phyloP scores from a whole-genome alignment of 2,113 vertebrate species.

The Nannospalax galili region DNA sequence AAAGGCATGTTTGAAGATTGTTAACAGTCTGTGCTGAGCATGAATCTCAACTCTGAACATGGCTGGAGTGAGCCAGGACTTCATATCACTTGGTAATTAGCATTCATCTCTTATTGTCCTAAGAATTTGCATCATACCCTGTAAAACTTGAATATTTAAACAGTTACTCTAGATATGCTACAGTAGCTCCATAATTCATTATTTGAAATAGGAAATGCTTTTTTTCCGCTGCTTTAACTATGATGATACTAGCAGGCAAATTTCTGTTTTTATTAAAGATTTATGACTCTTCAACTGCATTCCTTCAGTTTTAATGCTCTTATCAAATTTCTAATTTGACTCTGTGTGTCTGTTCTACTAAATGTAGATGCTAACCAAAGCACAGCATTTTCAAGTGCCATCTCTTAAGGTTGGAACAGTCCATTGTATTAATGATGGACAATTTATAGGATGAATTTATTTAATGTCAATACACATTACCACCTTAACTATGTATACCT shows the following conservation, averaged over 20 bases:
- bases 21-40: not conserved
- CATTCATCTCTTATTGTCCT: not conserved
- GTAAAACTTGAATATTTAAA: not conserved
- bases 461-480: not conserved
- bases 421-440: not conserved
- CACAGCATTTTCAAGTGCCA: not conserved
- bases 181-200: not conserved
- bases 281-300: not conserved
- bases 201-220: not conserved
- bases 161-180: not conserved
- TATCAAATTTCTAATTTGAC: conserved; percentile 42
- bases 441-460: not conserved
- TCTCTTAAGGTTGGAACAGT: not conserved
- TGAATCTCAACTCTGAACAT: not conserved
- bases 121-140: not conserved
- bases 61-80: not conserved
- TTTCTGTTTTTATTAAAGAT: conserved; percentile 3
- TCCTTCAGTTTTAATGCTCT: not conserved
- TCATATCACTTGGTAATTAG: not conserved
- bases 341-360: not conserved
- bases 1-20: not conserved
- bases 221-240: not conserved
- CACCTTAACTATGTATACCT: not conserved
- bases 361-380: not conserved
- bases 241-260: not conserved